phyloP scores from a whole-genome alignment of 2,113 vertebrate species.

The Furnarius figulus region DNA sequence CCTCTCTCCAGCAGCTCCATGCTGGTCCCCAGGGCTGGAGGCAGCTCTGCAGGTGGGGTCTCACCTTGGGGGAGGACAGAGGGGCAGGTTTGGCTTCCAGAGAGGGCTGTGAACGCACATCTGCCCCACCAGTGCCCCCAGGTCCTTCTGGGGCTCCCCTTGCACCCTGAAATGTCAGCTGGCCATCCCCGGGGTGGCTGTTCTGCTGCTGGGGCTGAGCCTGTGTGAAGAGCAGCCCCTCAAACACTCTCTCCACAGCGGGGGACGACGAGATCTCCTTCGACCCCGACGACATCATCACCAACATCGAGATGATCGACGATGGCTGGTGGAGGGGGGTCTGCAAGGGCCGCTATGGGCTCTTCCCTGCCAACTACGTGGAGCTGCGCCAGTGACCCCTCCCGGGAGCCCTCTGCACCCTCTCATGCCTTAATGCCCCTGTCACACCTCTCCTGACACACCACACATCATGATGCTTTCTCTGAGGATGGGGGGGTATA shows the following conservation, averaged over 20 bases:
- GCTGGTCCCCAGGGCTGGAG: not conserved
- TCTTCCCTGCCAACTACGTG: constrained; percentile 97
- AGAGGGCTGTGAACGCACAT: too few relatives aligned
- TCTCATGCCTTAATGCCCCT: constrained; percentile 19
- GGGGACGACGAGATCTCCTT: constrained; percentile 97
- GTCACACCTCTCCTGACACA: constrained; percentile 4
- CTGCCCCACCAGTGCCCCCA: too few relatives aligned
- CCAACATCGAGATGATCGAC: constrained; percentile 98
- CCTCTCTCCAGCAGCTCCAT: not conserved
- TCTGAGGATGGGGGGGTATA: constrained; percentile 21
- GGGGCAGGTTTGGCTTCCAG: too few relatives aligned
- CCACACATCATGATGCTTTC: constrained; percentile 58
- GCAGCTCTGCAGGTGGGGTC: not conserved
- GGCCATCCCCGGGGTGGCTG: too few relatives aligned
- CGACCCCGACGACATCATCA: constrained; percentile 96
- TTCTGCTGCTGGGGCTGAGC: too few relatives aligned
- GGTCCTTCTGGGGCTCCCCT: too few relatives aligned
- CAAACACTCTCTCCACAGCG: constrained; percentile 69
- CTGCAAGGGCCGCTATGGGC: constrained; percentile 88
- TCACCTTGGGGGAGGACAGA: not conserved
- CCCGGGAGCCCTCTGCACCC: too few relatives aligned
- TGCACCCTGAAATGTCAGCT: too few relatives aligned
- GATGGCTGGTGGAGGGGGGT: constrained; percentile 98
- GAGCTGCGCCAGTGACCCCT: constrained; percentile 71
- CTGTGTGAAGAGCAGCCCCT: too few relatives aligned